Conservation (phyloP, 35 echinoderm and acorn worm genomes). For the Heliocidaris tuberculata region DNA sequence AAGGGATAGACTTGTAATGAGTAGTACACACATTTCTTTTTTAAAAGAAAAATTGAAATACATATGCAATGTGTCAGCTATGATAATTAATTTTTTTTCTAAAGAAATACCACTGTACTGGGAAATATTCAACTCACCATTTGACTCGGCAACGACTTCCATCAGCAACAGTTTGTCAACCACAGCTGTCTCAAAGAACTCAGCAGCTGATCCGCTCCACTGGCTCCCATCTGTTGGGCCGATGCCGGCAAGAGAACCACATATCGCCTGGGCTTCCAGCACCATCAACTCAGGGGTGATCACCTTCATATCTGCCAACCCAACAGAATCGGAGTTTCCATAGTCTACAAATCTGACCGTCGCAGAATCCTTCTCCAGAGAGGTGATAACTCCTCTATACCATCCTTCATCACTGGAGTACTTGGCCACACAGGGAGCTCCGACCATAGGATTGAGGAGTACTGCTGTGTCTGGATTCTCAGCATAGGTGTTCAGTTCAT, state of each 20-base stretch:
- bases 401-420: conserved; percentile 74
- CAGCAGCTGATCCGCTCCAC: conserved; percentile 57
- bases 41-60: neutral
- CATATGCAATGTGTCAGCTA: neutral
- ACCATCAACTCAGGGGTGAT: conserved; percentile 43
- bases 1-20: too few species aligned
- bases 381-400: conserved; percentile 73
- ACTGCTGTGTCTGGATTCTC: conserved; percentile 15
- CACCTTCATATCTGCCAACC: conserved; percentile 53
- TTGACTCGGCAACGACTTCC: conserved; percentile 41
- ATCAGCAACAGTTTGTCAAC: conserved; percentile 65
- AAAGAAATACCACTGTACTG: neutral
- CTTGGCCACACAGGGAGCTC: conserved; percentile 76
- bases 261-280: conserved; percentile 38
- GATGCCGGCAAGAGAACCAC: conserved; percentile 50
- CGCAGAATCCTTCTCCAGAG: neutral
- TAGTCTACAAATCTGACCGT: conserved; percentile 80
- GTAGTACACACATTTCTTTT: too few species aligned
- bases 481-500: conserved; percentile 42
- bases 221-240: neutral
- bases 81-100: neutral
- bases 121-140: neutral
- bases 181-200: conserved; percentile 51
- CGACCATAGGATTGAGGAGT: conserved; percentile 50
- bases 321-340: conserved; percentile 74